Evolutionary conservation across 1,140 invertebrate species (phyloP).

Genomic region (Procambarus clarkii): DNA sequence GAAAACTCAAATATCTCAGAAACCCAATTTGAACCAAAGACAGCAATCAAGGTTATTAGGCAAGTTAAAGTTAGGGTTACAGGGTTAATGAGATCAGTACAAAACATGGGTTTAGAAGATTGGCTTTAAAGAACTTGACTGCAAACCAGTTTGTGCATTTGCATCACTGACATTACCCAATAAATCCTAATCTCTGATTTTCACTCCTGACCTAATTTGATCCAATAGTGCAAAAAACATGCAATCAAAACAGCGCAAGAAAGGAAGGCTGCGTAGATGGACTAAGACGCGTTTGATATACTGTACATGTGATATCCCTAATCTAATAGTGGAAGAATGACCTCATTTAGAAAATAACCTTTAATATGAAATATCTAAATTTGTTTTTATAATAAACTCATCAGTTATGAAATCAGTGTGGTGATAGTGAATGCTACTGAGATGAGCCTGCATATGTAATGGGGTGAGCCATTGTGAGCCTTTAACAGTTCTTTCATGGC

Average conservation of each 20-base stretch:
- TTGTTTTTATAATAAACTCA: conserved; percentile 40
- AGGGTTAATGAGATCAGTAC: conserved; percentile 1
- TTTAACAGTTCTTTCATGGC: conserved; percentile 17
- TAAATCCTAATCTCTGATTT: conserved; percentile 7
- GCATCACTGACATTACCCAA: not conserved
- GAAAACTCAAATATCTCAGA: not conserved
- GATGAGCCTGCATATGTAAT: conserved; percentile 26
- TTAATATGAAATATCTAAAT: conserved; percentile 37
- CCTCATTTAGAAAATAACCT: conserved; percentile 37
- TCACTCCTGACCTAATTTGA: conserved; percentile 46
- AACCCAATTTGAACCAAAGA: not conserved
- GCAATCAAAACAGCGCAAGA: conserved; percentile 59
- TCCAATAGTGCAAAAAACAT: conserved; percentile 25
- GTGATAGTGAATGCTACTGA: conserved; percentile 50
- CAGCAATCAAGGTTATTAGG: conserved; percentile 11
- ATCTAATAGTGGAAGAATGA: conserved; percentile 54
- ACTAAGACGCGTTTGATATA: conserved; percentile 56
- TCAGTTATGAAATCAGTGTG: conserved; percentile 52
- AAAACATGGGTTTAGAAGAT: conserved; percentile 1
- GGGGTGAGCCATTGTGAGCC: conserved; percentile 22
- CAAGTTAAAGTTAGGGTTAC: conserved; percentile 8
- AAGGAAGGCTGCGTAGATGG: conserved; percentile 54
- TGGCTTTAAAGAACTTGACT: not conserved
- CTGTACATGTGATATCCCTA: conserved; percentile 62
- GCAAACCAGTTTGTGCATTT: not conserved